These are phyloP conservation scores for Emys orbicularis DNA, from an alignment of 2,797 vertebrate genomes.

Conservation along the genomic window DNA sequence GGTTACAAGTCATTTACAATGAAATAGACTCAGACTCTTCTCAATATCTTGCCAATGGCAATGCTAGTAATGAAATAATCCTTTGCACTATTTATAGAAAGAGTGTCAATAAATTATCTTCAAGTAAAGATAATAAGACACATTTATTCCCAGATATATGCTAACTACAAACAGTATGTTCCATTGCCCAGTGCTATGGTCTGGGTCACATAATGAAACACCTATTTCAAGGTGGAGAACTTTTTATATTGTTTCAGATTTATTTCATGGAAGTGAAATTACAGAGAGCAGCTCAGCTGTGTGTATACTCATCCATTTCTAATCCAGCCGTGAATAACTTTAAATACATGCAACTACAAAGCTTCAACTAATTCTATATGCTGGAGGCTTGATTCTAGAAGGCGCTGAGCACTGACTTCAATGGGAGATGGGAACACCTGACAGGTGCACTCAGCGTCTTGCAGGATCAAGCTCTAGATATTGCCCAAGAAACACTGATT, in stretches of 20 bases:
- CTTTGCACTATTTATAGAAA: background rate
- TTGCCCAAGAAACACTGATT: background rate
- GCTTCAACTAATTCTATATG: background rate
- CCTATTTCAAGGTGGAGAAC: background rate
- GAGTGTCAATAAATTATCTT: background rate
- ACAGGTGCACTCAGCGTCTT: background rate
- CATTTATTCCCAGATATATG: background rate
- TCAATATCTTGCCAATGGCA: background rate
- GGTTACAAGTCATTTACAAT: background rate
- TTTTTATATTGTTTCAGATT: background rate
- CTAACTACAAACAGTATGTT: background rate
- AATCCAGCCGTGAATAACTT: background rate
- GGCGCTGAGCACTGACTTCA: background rate
- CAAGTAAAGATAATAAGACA: background rate
- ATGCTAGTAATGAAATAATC: constrained; percentile 6
- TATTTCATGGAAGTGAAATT: background rate
- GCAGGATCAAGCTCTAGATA: background rate
- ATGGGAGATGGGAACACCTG: background rate
- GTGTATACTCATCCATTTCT: background rate
- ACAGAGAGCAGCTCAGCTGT: background rate
- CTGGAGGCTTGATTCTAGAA: background rate
- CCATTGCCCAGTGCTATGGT: background rate
- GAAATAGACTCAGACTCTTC: background rate
- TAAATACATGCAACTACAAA: background rate
- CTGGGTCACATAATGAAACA: constrained; percentile 40